phyloP scores from a whole-genome alignment of 2,113 vertebrate genomes.

The Vulpes ferrilata region DNA sequence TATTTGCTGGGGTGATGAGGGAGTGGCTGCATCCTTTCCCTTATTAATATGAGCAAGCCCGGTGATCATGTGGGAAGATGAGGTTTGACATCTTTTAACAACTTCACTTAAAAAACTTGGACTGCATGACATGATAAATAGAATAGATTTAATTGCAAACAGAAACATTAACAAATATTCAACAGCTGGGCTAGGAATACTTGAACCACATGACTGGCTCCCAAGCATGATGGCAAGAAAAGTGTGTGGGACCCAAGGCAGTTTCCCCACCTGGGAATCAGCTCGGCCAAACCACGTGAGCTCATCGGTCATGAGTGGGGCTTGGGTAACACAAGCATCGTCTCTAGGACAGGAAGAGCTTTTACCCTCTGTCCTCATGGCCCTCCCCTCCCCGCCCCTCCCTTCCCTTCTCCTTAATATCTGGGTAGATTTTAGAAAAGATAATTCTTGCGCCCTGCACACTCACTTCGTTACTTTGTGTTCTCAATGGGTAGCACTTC shows the following conservation, averaged over 20 bases:
- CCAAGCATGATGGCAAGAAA: neutral
- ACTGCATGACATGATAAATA: neutral
- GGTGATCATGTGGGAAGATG: neutral
- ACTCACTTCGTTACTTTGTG: neutral
- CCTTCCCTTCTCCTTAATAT: rapidly evolving
- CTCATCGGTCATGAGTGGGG: rapidly evolving
- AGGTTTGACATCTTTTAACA: neutral
- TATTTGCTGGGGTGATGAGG: neutral
- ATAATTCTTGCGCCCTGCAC: rapidly evolving
- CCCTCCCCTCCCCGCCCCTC: rapidly evolving
- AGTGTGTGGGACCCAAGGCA: rapidly evolving
- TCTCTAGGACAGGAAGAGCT: neutral
- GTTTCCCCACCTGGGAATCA: neutral
- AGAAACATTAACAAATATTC: neutral
- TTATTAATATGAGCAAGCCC: neutral
- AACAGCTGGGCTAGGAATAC: neutral
- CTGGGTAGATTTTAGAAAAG: neutral
- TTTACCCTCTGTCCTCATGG: too few species aligned
- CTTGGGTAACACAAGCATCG: rapidly evolving
- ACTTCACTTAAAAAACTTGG: neutral
- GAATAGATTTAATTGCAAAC: neutral
- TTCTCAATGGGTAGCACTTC: neutral
- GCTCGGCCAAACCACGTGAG: neutral
- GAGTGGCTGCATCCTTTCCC: neutral
- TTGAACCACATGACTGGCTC: neutral